phyloP scores from a whole-genome alignment of 2,797 vertebrate genomes.

The Schizothorax lantsangensis region DNA sequence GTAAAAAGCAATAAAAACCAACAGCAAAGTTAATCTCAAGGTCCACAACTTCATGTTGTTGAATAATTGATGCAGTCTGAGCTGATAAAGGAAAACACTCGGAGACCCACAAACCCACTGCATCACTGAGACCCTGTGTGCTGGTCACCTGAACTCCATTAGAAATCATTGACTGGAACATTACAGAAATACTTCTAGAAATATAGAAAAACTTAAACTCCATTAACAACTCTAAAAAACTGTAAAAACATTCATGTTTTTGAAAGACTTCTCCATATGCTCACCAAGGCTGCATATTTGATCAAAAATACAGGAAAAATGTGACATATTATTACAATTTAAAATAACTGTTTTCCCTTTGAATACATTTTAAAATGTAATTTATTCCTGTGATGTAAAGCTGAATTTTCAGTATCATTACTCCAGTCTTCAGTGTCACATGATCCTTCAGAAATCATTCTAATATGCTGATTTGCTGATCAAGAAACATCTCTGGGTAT shows the following conservation, averaged over 20 bases:
- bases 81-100: conserved; percentile 33
- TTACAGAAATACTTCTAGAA: neutral
- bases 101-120: neutral
- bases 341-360: too few relatives aligned
- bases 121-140: conserved; percentile 41
- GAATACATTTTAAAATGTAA: too few relatives aligned
- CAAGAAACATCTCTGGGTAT: too few relatives aligned
- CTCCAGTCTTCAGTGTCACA: neutral
- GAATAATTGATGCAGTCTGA: conserved; percentile 67
- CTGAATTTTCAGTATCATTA: neutral
- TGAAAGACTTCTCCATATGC: neutral
- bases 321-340: too few relatives aligned
- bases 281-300: neutral
- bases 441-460: neutral
- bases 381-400: too few relatives aligned
- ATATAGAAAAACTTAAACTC: neutral
- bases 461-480: neutral
- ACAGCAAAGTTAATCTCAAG: conserved; percentile 42
- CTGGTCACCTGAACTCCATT: neutral
- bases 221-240: neutral
- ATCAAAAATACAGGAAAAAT: neutral
- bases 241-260: neutral
- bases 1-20: conserved; percentile 41
- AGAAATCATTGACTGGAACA: neutral
- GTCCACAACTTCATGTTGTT: conserved; percentile 54